Evolutionary conservation across 1,140 invertebrate species (phyloP), one percentile per base, ranked within the genome.

Genomic region (Planococcus citri): DNA sequence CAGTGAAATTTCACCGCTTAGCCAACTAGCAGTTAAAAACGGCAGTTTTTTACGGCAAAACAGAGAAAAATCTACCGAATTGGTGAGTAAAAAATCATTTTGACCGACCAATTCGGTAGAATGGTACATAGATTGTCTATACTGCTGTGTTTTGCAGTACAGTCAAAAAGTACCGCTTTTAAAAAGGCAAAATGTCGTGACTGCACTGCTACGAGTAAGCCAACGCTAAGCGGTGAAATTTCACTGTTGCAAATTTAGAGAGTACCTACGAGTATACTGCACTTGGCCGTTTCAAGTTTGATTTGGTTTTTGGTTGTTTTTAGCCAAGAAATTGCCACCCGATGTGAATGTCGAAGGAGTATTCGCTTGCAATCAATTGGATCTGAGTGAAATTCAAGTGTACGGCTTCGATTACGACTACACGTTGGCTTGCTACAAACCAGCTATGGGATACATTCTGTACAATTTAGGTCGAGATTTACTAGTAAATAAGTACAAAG

Each of bases 371-470:
- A 98, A 98, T 81, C 94, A 98, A 77, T 80, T 97, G 22, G 89
- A 96, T 79, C 79, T 98, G 24, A 84, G 87, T 71, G 90, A 96
- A 77, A 90, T 98, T 37, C 85, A 92, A 75, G 92, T 97, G 0
- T 98, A 97, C 83, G 96, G 96, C 20, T 98, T 98, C 82, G 96
- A 98, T 82, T 98, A 98, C 83, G 96, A 98, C 78, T 98, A 98
- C 76, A 98, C 96, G 0, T 78, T 98, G 72, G 95, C 95, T n/a
- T 91, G 91, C 75, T 98, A 98, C 78, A 95, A 92, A 75, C 88
- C 90, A 21, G 85, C 88, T 38, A 80, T 98, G 77, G 92, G 97
- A 78, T 85, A 89, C 76, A 80, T 97, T n/a, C 84, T 98, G 6
- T 98, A 97, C 78, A 89, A 93, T 76, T 82, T 97, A 41, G 95